These are phyloP conservation scores for Leguminivora glycinivorella DNA, from an alignment of 1,140 invertebrate genomes.

Conservation along the genomic window DNA sequence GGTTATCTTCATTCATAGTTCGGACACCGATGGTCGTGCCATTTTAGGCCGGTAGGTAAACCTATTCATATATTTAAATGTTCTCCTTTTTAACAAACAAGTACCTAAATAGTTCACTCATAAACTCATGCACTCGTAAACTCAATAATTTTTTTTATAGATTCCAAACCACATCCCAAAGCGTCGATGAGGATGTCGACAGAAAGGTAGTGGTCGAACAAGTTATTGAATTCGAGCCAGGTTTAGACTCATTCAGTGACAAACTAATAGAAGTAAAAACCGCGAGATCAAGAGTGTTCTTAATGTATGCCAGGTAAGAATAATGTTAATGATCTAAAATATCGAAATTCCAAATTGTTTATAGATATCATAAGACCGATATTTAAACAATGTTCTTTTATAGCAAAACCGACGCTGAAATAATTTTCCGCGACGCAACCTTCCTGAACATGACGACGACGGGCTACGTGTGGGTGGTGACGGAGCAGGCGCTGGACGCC, in stretches of 20 bases:
- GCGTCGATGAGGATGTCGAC: conserved; percentile 81
- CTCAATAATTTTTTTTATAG: conserved; percentile 40
- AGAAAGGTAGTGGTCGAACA: conserved; percentile 87
- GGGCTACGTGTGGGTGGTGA: conserved; percentile 98
- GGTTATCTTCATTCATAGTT: conserved; percentile 97
- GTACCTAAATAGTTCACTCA: no score
- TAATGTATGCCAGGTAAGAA: conserved; percentile 95
- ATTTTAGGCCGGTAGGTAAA: conserved; percentile 89
- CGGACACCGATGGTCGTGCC: conserved; percentile 96
- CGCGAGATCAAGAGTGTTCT: conserved; percentile 92
- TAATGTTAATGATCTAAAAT: no score
- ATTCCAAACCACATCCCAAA: conserved; percentile 82
- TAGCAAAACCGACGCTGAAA: conserved; percentile 93
- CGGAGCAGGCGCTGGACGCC: conserved; percentile 94
- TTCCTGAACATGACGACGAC: conserved; percentile 92
- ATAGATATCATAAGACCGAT: no score
- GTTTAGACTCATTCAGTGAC: conserved; percentile 88
- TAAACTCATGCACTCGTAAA: not conserved
- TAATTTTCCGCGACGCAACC: conserved; percentile 93
- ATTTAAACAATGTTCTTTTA: conserved; percentile 34
- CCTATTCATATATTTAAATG: no score
- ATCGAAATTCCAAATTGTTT: no score
- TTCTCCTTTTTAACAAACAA: no score
- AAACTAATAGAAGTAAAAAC: conserved; percentile 90
- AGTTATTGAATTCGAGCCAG: conserved; percentile 94